Evolutionary conservation across 2,888 invertebrate species (phyloP).

Genomic region (Apeira syringaria): DNA sequence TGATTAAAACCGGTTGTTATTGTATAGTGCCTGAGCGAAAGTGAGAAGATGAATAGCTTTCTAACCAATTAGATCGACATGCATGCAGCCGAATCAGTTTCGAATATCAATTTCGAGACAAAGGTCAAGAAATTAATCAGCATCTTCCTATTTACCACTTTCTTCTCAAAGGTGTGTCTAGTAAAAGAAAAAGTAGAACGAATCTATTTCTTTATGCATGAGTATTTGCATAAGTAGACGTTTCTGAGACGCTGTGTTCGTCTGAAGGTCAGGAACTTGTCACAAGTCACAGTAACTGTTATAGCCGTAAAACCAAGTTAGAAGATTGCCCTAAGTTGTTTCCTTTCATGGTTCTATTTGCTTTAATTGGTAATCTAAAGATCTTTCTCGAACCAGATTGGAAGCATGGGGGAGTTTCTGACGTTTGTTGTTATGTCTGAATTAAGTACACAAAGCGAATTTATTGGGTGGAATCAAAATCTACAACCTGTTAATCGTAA

Average conservation of each 20-base stretch:
- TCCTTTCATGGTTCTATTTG: too few species aligned
- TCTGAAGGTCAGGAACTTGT: constrained; percentile 1
- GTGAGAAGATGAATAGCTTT: constrained; percentile 14
- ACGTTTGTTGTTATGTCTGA: too few species aligned
- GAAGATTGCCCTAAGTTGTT: too few species aligned
- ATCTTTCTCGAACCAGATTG: too few species aligned
- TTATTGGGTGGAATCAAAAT: too few species aligned
- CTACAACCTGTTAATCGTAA: too few species aligned
- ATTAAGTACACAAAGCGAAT: too few species aligned
- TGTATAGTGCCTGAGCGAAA: constrained; percentile 16
- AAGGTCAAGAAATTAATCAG: constrained; percentile 9
- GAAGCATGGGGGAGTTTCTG: too few species aligned
- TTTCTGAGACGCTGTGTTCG: neutral
- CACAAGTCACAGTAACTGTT: neutral
- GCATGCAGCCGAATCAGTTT: constrained; percentile 5
- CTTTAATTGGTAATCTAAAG: too few species aligned
- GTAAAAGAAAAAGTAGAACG: constrained; percentile 1
- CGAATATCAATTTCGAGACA: constrained; percentile 4
- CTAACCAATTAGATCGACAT: constrained; percentile 13
- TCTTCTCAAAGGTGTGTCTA: constrained; percentile 5
- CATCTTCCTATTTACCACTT: constrained; percentile 9
- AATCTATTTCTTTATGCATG: neutral
- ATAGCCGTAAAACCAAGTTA: too few species aligned
- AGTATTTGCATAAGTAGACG: constrained; percentile 7
- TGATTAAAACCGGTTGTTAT: too few species aligned